Conservation (phyloP, 2,113 vertebrate species). For the Camelus bactrianus region DNA sequence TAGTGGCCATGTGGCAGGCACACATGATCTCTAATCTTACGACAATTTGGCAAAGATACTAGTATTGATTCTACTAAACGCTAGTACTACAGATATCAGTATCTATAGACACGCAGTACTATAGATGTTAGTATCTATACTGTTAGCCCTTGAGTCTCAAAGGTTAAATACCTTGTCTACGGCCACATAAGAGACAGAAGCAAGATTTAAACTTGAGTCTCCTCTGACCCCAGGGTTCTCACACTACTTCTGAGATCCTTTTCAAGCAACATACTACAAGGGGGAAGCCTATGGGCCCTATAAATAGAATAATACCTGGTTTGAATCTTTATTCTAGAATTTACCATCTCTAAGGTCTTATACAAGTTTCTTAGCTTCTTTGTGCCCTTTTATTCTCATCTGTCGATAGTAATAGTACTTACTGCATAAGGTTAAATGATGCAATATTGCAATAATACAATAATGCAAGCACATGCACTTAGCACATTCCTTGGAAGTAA, state of each 20-base stretch:
- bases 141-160: conserved; percentile 7
- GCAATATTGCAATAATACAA: not conserved
- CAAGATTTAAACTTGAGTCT: not conserved
- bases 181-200: conserved; percentile 17
- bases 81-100: not conserved
- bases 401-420: not conserved
- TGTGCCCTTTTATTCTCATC: not conserved
- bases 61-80: not conserved
- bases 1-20: not conserved
- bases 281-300: not conserved
- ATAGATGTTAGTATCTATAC: not conserved
- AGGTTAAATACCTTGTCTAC: conserved; percentile 33
- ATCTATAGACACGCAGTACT: not conserved
- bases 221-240: not conserved
- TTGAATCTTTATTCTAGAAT: conserved; percentile 65
- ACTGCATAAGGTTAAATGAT: not conserved
- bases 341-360: conserved; percentile 14
- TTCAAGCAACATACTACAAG: not conserved
- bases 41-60: not conserved
- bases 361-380: conserved; percentile 18
- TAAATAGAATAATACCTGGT: conserved; percentile 33
- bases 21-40: conserved; percentile 19
- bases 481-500: not conserved
- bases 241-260: conserved; percentile 6
- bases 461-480: not conserved